phyloP scores from a whole-genome alignment of 2,113 vertebrate genomes.

The Apodemus speciosus region DNA sequence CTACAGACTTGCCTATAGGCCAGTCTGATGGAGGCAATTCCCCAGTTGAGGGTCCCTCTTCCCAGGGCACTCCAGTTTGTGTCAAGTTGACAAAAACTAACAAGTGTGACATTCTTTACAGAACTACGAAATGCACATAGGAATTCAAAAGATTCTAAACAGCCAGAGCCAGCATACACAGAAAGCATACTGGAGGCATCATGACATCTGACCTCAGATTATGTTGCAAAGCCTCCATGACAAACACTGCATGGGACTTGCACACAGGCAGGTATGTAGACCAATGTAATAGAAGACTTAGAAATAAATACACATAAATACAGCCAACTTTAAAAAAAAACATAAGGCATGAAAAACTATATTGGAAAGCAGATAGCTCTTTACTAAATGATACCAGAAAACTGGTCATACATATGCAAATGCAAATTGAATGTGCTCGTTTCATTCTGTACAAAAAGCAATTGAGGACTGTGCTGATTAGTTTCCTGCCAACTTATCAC shows the following conservation, averaged over 20 bases:
- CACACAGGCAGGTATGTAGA: background rate
- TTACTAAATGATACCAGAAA: background rate
- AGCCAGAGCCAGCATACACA: background rate
- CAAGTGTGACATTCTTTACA: background rate
- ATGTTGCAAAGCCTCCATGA: background rate
- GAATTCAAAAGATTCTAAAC: background rate
- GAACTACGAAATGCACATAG: background rate
- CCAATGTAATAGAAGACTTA: background rate
- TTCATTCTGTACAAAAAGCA: background rate
- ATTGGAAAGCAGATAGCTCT: background rate
- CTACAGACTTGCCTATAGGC: background rate
- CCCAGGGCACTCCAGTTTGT: background rate
- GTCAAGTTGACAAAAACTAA: background rate
- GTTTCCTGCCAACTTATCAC: background rate
- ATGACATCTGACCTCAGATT: background rate
- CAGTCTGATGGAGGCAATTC: too few relatives aligned
- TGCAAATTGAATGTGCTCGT: background rate
- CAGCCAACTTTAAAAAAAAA: background rate
- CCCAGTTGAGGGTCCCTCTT: background rate
- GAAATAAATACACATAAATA: background rate
- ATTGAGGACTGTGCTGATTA: background rate
- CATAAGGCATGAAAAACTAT: background rate
- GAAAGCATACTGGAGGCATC: background rate
- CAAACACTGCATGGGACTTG: background rate
- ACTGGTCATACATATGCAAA: background rate